phyloP scores from a whole-genome alignment of 2,113 vertebrate genomes.

The Poeciliopsis prolifica region DNA sequence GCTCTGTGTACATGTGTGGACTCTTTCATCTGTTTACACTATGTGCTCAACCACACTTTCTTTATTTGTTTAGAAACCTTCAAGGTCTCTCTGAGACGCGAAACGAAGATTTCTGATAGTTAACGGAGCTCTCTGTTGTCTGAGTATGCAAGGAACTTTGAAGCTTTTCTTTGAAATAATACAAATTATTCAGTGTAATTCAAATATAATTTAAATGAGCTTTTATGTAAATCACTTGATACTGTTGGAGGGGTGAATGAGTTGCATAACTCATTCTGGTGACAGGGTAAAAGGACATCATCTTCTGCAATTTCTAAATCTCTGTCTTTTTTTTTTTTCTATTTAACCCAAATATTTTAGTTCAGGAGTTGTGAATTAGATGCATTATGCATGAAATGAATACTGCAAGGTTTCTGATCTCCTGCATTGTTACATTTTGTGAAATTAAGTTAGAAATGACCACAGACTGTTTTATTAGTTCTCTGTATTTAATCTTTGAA shows the following conservation, averaged over 20 bases:
- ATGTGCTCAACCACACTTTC: not conserved
- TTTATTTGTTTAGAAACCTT: constrained; percentile 26
- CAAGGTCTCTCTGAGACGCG: constrained; percentile 34
- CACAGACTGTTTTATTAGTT: too few species aligned
- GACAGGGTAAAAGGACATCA: not conserved
- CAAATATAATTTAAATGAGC: constrained; percentile 11
- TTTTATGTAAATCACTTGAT: constrained; percentile 28
- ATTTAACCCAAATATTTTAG: not conserved
- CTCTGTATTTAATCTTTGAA: too few species aligned
- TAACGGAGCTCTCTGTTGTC: not conserved
- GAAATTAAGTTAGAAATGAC: too few species aligned
- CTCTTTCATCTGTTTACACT: constrained; percentile 10
- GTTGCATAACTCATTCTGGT: constrained; percentile 23
- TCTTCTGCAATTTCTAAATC: too few species aligned
- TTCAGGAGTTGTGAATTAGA: not conserved
- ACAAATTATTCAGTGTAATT: constrained; percentile 13
- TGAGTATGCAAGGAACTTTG: not conserved
- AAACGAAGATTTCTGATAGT: not conserved
- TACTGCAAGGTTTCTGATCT: not conserved
- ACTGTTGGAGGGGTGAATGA: constrained; percentile 23
- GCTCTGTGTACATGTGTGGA: not conserved
- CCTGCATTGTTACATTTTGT: too few species aligned
- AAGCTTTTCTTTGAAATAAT: not conserved
- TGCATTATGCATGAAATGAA: not conserved
- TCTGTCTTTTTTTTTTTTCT: not conserved